Conservation (phyloP, 2,888 invertebrate species). For the Glyphotaelius pellucidus region DNA sequence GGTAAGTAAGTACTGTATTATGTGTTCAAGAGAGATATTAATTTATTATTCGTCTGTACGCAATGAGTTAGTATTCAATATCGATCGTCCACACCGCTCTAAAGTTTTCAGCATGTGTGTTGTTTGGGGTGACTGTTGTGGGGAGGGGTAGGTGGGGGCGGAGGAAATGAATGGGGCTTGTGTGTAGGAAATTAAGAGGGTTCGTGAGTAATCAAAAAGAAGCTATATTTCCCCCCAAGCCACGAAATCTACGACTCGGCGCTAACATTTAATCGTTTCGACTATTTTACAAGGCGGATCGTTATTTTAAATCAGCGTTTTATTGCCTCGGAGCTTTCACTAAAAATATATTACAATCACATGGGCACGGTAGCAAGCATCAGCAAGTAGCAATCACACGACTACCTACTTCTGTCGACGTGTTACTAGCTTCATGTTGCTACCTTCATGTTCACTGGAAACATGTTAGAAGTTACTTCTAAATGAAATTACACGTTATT, state of each 20-base stretch:
- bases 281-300: slow-evolving; percentile 55
- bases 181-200: slow-evolving; percentile 67
- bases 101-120: slow-evolving; percentile 66
- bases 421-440: background rate
- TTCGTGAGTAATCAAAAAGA: slow-evolving; percentile 68
- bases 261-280: slow-evolving; percentile 57
- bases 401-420: background rate
- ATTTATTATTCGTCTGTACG: background rate
- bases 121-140: slow-evolving; percentile 50
- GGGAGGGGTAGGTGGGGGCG: slow-evolving; percentile 15
- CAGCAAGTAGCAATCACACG: background rate
- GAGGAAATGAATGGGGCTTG: slow-evolving; percentile 60
- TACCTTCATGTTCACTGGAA: background rate
- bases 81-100: slow-evolving; percentile 64
- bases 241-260: slow-evolving; percentile 46
- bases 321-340: slow-evolving; percentile 45
- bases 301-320: slow-evolving; percentile 52
- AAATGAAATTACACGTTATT: background rate
- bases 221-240: slow-evolving; percentile 64
- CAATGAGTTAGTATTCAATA: slow-evolving; percentile 59
- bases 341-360: slow-evolving; percentile 47
- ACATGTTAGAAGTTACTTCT: background rate
- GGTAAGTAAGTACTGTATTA: background rate
- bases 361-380: background rate
- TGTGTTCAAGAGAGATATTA: background rate